Conservation (phyloP, 1,140 invertebrate species). For the Drosophila mauritiana region DNA sequence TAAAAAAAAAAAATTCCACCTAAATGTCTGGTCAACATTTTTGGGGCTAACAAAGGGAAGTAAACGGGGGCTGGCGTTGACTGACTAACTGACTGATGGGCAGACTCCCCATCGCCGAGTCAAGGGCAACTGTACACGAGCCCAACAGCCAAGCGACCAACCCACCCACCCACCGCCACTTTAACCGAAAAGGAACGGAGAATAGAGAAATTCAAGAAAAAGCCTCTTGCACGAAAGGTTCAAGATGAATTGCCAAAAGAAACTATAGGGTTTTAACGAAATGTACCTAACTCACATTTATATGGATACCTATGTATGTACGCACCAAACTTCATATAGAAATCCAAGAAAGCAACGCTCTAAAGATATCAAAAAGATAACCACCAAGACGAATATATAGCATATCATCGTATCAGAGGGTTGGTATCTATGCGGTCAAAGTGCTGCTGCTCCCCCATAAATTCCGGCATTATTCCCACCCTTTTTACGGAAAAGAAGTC, state of each 20-base stretch:
- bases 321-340: too few species aligned
- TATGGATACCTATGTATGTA: too few species aligned
- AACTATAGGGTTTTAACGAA: too few species aligned
- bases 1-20: constrained; percentile 30
- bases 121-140: constrained; percentile 63
- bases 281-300: too few species aligned
- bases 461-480: constrained; percentile 19
- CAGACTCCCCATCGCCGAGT: constrained; percentile 13
- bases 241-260: neutral
- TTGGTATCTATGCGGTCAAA: constrained; percentile 1
- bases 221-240: neutral
- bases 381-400: constrained; percentile 7
- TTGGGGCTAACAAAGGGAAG: constrained; percentile 5
- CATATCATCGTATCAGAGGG: constrained; percentile 20
- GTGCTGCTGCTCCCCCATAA: constrained; percentile 1
- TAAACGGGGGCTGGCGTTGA: neutral
- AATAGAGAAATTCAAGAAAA: constrained; percentile 11
- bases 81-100: constrained; percentile 4
- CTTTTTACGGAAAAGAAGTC: constrained; percentile 16
- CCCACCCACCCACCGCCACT: neutral
- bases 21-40: constrained; percentile 53
- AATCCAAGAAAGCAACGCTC: too few species aligned
- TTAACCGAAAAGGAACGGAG: neutral
- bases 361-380: too few species aligned
- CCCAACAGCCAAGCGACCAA: neutral